Evolutionary conservation across 2,113 vertebrate species (phyloP).

Genomic region (Fukomys damarensis): DNA sequence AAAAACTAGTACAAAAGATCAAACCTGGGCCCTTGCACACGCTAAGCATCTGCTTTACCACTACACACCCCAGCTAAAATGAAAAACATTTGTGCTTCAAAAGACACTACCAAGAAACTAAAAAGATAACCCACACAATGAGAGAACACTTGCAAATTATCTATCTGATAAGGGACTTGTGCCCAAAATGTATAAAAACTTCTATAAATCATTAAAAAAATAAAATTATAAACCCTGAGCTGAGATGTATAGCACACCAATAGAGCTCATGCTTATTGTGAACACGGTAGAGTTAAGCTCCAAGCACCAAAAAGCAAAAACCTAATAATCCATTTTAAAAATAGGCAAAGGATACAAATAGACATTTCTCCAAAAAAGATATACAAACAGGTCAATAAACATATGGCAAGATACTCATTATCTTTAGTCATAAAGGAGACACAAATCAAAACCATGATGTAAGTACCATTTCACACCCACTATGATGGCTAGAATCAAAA

Average conservation of each 20-base stretch:
- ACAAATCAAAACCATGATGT: background rate
- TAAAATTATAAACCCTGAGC: background rate
- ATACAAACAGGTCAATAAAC: background rate
- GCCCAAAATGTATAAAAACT: background rate
- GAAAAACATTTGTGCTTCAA: background rate
- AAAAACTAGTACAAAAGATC: background rate
- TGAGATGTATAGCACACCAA: background rate
- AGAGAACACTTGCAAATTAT: background rate
- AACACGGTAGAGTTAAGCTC: background rate
- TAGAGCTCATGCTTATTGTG: background rate
- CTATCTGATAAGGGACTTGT: background rate
- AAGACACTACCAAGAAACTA: background rate
- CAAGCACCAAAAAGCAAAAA: background rate
- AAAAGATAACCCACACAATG: background rate
- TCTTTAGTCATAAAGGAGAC: background rate
- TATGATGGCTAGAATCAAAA: background rate
- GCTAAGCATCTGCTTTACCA: background rate
- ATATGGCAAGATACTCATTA: background rate
- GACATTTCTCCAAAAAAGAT: background rate
- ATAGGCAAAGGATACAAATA: constrained; percentile 24
- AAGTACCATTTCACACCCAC: background rate
- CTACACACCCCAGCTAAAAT: background rate
- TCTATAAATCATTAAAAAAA: background rate
- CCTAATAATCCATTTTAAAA: background rate
- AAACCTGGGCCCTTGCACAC: background rate